Conservation (phyloP, 2,797 vertebrate species). For the Rhinichthys osculus region DNA sequence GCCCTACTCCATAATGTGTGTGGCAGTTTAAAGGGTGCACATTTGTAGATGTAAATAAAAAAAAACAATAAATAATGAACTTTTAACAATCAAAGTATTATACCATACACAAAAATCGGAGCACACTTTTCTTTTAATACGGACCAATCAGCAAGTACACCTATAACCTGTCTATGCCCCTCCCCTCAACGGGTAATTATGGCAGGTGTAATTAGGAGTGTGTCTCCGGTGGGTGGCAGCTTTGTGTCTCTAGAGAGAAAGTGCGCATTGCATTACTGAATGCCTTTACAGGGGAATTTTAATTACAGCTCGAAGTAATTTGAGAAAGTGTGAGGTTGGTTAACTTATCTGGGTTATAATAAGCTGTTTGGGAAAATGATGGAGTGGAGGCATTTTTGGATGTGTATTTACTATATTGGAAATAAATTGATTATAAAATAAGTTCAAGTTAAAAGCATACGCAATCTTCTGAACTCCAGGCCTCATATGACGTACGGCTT, state of each 20-base stretch:
- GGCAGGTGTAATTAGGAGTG: slow-evolving; percentile 61
- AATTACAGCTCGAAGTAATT: slow-evolving; percentile 53
- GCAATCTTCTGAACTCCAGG: not conserved
- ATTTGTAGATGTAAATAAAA: not conserved
- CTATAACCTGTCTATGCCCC: slow-evolving; percentile 15
- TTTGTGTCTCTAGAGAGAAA: slow-evolving; percentile 53
- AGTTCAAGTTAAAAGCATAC: not conserved
- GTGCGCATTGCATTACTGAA: slow-evolving; percentile 46
- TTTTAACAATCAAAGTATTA: not conserved
- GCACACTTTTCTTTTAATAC: not conserved
- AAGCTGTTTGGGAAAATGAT: not conserved
- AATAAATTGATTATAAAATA: not conserved
- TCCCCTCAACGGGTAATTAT: slow-evolving; percentile 54
- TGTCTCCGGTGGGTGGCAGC: slow-evolving; percentile 52
- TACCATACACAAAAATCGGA: not conserved
- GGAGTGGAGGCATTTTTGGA: not conserved
- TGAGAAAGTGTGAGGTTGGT: slow-evolving; percentile 5
- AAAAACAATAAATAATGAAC: not conserved
- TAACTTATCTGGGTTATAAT: slow-evolving; percentile 9
- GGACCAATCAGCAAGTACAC: slow-evolving; percentile 9
- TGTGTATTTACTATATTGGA: not conserved
- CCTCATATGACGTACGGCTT: not conserved
- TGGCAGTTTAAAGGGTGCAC: not conserved
- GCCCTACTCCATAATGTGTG: not conserved
- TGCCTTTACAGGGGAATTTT: slow-evolving; percentile 43